Evolutionary conservation across 1,140 invertebrate genomes (phyloP).

Genomic region (Holotrichia oblita): DNA sequence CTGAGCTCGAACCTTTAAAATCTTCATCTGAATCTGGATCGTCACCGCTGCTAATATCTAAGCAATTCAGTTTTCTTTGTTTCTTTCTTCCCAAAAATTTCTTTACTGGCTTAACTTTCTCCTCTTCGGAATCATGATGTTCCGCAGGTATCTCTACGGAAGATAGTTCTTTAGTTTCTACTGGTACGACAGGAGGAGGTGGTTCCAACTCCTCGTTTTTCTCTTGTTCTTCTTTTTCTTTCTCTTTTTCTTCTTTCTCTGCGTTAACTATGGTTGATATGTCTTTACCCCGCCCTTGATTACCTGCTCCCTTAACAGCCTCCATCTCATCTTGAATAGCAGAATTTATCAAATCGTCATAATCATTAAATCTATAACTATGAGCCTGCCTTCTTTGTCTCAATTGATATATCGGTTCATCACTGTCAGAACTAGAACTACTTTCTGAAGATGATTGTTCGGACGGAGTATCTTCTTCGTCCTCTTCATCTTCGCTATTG

Average conservation of each 20-base stretch:
- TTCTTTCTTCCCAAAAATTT: conserved; percentile 68
- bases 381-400: conserved; percentile 79
- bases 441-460: conserved; percentile 54
- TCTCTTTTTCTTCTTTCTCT: conserved; percentile 73
- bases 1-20: conserved; percentile 74
- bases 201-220: conserved; percentile 25
- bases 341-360: conserved; percentile 92
- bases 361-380: conserved; percentile 89
- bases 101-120: conserved; percentile 58
- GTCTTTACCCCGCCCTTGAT: conserved; percentile 86
- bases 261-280: conserved; percentile 89
- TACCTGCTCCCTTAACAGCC: conserved; percentile 77
- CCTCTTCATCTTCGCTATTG: conserved; percentile 53
- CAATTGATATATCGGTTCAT: conserved; percentile 84
- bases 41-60: conserved; percentile 84
- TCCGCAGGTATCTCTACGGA: not conserved
- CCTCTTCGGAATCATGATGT: conserved; percentile 56
- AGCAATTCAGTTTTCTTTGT: conserved; percentile 78
- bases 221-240: conserved; percentile 43
- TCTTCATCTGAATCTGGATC: conserved; percentile 83
- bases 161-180: not conserved
- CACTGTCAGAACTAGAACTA: conserved; percentile 59
- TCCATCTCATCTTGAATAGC: conserved; percentile 83
- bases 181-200: not conserved
- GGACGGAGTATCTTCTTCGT: conserved; percentile 47